Percentiles rank a stretch among this genome's conserved stretches.
These are phyloP conservation scores for Mastomys natalensis DNA, from an alignment of 2,113 vertebrate genomes.

Conservation along the genomic window DNA sequence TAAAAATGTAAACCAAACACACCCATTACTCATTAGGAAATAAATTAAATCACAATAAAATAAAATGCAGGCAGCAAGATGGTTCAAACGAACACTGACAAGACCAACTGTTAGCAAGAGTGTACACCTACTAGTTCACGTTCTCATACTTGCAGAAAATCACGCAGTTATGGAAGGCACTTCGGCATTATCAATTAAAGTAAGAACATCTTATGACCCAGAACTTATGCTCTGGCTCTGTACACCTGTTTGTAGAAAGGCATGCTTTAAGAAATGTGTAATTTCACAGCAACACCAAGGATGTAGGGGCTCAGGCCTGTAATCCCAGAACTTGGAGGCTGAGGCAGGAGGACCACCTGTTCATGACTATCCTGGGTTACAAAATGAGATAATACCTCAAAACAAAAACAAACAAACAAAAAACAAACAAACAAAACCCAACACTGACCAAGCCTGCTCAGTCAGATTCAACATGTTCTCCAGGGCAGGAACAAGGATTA, in stretches of 20 bases:
- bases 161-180: neutral
- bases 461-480: too few relatives aligned
- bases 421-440: neutral
- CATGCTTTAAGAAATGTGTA: neutral
- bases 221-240: neutral
- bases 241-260: neutral
- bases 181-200: neutral
- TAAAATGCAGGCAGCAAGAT: neutral
- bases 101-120: neutral
- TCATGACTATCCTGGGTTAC: neutral
- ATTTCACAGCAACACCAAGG: neutral
- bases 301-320: too few relatives aligned
- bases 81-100: neutral
- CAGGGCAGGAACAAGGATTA: too few relatives aligned
- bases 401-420: too few relatives aligned
- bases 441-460: too few relatives aligned
- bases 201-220: neutral
- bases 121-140: neutral
- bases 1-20: slow-evolving; percentile 2
- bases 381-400: neutral
- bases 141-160: neutral
- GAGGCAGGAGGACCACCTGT: neutral
- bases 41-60: slow-evolving; percentile 6
- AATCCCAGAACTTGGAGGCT: neutral
- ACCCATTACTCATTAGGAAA: neutral